Percentiles rank a stretch among this genome's conserved stretches.
phyloP scores from a whole-genome alignment of 2,797 vertebrate genomes.

The Merluccius polli region DNA sequence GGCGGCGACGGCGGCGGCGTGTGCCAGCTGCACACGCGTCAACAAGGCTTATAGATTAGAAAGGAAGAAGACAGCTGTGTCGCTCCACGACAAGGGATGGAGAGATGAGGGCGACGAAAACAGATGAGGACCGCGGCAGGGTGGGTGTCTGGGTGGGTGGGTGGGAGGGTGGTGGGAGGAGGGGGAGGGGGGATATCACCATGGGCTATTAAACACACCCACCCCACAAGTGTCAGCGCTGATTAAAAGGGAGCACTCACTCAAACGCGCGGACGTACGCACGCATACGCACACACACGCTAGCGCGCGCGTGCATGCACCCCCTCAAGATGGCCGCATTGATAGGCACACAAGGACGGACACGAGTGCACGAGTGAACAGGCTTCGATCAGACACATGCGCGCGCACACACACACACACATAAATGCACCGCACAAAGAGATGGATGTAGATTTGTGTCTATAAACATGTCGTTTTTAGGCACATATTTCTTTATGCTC shows the following conservation, averaged over 20 bases:
- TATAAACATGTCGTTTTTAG: too few species aligned
- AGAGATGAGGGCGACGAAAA: not conserved
- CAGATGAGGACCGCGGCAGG: not conserved
- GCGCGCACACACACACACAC: too few species aligned
- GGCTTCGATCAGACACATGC: too few species aligned
- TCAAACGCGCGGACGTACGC: constrained; percentile 10
- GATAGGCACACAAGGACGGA: too few species aligned
- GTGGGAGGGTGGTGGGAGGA: not conserved
- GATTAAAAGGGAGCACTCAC: constrained; percentile 1
- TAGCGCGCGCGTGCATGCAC: not conserved
- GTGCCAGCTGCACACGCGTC: not conserved
- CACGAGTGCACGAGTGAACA: too few species aligned
- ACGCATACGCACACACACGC: not conserved
- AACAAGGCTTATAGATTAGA: constrained; percentile 13
- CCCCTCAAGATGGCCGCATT: not conserved
- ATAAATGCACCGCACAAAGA: too few species aligned
- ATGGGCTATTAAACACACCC: constrained; percentile 21
- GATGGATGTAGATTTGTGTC: too few species aligned
- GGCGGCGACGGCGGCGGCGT: too few species aligned
- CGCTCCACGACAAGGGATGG: not conserved
- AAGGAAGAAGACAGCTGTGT: constrained; percentile 20
- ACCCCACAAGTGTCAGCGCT: constrained; percentile 15
- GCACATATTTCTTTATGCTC: too few species aligned
- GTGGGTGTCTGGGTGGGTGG: not conserved
- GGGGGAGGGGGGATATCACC: not conserved